Evolutionary conservation across 2,888 invertebrate genomes (phyloP), one percentile per base, ranked within the genome.

Genomic region (Eupelmus urozonus): DNA sequence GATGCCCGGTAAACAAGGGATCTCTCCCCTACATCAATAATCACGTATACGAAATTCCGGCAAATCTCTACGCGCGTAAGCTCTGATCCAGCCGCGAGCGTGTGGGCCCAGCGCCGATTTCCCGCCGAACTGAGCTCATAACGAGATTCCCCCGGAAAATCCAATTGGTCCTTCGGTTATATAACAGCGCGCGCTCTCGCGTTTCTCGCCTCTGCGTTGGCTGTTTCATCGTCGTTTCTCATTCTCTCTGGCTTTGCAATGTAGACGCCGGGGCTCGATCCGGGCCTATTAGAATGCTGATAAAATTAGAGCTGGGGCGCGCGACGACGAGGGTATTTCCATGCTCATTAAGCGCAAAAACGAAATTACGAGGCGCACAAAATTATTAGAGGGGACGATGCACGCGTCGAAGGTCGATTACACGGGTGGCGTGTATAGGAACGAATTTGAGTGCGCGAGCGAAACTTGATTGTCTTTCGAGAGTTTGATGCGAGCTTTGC

Each of bases 391-490:
- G n/a, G n/a, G n/a, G n/a, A n/a, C n/a, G n/a, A n/a, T n/a, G n/a
- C n/a, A n/a, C n/a, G n/a, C n/a, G n/a, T n/a, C n/a, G n/a, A n/a
- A n/a, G n/a, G n/a, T n/a, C n/a, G n/a, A n/a, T n/a, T n/a, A n/a
- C n/a, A n/a, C 5, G 49, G 11, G 49, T 42, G 42, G 23, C 25
- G 25, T 25, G 16, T 62, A 53, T n/a, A n/a, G n/a, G n/a, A 51
- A 51, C 23, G 70, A 1, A 7, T 5, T 34, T 13, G n/a, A 11
- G 16, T 7, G 20, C 20, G 40, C 42, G 25, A n/a, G 34, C 25
- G 55, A 55, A 76, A 76, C 63, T 70, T 11, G 49, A 55, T 76
- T 76, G 49, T 53, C 71, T 51, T 40, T 51, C 25, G 45, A 25
- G 53, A 40, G 53, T 40, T 53, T 60, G n/a, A n/a, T n/a, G n/a